phyloP scores from a whole-genome alignment of 2,113 vertebrate genomes.

The Passer montanus region DNA sequence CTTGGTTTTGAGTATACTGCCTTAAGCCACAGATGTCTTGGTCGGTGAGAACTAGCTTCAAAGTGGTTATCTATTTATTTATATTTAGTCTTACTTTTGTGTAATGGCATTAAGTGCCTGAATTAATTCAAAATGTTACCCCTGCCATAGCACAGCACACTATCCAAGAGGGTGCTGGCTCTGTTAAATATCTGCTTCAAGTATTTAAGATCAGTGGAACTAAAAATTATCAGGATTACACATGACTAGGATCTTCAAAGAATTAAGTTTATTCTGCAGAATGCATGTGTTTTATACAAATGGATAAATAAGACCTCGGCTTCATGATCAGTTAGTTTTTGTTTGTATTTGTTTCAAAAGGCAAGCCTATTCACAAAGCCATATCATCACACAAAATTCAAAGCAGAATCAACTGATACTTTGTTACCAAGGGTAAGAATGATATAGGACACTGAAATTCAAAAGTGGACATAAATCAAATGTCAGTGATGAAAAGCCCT shows the following conservation, averaged over 20 bases:
- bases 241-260: neutral
- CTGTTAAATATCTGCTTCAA: neutral
- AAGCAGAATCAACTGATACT: neutral
- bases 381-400: neutral
- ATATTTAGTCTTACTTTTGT: neutral
- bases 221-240: neutral
- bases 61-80: neutral
- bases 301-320: neutral
- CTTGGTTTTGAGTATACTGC: neutral
- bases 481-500: neutral
- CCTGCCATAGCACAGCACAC: neutral
- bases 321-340: neutral
- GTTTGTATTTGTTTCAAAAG: neutral
- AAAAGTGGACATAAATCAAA: neutral
- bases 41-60: neutral
- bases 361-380: neutral
- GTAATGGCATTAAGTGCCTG: neutral
- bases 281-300: neutral
- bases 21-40: neutral
- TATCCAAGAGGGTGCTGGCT: neutral
- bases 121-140: neutral
- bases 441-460: neutral
- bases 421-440: neutral
- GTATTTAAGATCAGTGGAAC: neutral
- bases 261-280: neutral